Conservation (phyloP, 2,797 vertebrate genomes). For the Clarias pachynema region DNA sequence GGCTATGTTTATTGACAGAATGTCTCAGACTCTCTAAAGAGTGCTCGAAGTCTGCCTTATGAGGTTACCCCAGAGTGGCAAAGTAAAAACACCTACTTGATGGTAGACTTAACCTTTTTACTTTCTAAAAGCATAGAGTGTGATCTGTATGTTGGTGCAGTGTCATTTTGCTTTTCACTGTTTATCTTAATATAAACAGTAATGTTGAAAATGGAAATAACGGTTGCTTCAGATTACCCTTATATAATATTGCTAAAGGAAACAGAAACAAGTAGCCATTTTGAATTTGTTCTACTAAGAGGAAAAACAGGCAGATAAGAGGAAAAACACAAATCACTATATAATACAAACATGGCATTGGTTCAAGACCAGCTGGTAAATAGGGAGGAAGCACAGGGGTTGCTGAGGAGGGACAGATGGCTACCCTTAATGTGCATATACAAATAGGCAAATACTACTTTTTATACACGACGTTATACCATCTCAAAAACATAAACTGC, state of each 20-base stretch:
- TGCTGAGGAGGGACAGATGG: conserved; percentile 29
- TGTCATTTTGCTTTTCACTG: neutral
- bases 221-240: neutral
- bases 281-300: neutral
- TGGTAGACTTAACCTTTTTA: neutral
- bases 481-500: neutral
- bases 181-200: neutral
- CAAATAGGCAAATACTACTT: neutral
- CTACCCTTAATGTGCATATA: conserved; percentile 13
- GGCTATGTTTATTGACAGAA: neutral
- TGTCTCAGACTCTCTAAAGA: neutral
- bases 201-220: neutral
- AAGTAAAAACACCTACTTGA: too few relatives aligned
- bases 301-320: conserved; percentile 8
- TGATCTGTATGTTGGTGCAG: neutral
- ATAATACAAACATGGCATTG: conserved; percentile 34
- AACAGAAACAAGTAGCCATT: neutral
- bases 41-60: neutral
- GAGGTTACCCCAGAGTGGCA: neutral
- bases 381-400: conserved; percentile 23
- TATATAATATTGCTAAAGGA: neutral
- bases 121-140: neutral
- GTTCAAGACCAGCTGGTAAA: conserved; percentile 37
- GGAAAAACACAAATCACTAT: conserved; percentile 7
- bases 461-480: neutral